These are phyloP conservation scores for Schlechtendalia chinensis DNA, from an alignment of 1,140 invertebrate genomes.

Conservation along the genomic window DNA sequence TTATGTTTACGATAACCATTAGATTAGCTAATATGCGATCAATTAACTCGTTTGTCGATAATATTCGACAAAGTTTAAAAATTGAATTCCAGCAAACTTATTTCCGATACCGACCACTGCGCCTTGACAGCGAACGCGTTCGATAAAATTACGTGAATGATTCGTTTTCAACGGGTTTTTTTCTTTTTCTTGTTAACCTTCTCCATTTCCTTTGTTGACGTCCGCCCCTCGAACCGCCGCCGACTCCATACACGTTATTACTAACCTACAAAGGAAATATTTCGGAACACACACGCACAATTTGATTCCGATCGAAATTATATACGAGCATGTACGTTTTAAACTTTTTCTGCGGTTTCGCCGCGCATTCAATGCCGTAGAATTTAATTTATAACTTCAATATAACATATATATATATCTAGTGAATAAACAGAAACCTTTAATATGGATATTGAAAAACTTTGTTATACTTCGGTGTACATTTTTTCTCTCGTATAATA, in stretches of 20 bases:
- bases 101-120: too few relatives aligned
- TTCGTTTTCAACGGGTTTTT: not conserved
- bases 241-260: not conserved
- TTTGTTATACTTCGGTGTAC: not conserved
- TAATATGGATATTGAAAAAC: not conserved
- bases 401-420: not conserved
- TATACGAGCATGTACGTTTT: not conserved
- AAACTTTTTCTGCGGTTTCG: not conserved
- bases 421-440: constrained; percentile 6
- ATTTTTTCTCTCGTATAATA: too few relatives aligned
- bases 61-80: too few relatives aligned
- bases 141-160: not conserved
- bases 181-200: not conserved
- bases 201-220: not conserved
- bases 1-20: too few relatives aligned
- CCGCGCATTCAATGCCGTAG: too few relatives aligned
- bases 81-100: too few relatives aligned
- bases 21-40: too few relatives aligned
- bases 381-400: constrained; percentile 14
- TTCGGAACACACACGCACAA: constrained; percentile 1
- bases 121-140: too few relatives aligned
- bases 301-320: not conserved
- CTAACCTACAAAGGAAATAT: constrained; percentile 10
- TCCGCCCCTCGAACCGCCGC: not conserved
- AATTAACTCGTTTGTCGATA: too few relatives aligned